Evolutionary conservation across 2,888 invertebrate species (phyloP), one percentile per base, ranked within the genome.

Genomic region (Trissonchulus sp.): DNA sequence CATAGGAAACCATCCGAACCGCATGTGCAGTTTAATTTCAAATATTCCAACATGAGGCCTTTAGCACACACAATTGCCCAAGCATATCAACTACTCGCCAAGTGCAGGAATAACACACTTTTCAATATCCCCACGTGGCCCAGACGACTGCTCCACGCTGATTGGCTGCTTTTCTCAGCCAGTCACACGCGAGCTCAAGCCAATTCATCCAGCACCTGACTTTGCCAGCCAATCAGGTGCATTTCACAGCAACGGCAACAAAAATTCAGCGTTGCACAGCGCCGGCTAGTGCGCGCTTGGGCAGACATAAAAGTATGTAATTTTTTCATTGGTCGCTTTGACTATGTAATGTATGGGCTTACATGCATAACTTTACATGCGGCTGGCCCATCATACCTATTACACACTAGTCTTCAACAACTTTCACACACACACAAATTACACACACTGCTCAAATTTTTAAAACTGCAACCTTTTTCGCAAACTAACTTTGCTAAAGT

Each of bases 1-100:
- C n/a, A n/a, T n/a, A n/a, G n/a, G n/a, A n/a, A n/a, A n/a, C n/a
- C n/a, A n/a, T n/a, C n/a, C n/a, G n/a, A n/a, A n/a, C n/a, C n/a
- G n/a, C n/a, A n/a, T n/a, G n/a, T n/a, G n/a, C n/a, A n/a, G n/a
- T 48, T 48, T 15, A 48, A 15, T 48, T 48, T 48, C 8, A 48
- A 48, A 48, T 48, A 48, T 48, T 48, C 23, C 48, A 48, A 48
- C 48, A 48, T 48, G 48, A 48, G 48, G 48, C 48, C 48, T 48
- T 48, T 63, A 63, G n/a, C 65, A 63, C n/a, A 63, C 65, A 63
- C 31, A 63, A 63, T 63, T 63, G 65, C 28, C 30, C 65, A 31
- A 63, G 8, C 65, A n/a, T 63, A 63, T 63, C 65, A 63, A 63
- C n/a, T 63, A 23, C 31, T 63, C 65, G 65, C n/a, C 65, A 31